phyloP scores from a whole-genome alignment of 2,888 invertebrate species.

The Pollenia amentaria region DNA sequence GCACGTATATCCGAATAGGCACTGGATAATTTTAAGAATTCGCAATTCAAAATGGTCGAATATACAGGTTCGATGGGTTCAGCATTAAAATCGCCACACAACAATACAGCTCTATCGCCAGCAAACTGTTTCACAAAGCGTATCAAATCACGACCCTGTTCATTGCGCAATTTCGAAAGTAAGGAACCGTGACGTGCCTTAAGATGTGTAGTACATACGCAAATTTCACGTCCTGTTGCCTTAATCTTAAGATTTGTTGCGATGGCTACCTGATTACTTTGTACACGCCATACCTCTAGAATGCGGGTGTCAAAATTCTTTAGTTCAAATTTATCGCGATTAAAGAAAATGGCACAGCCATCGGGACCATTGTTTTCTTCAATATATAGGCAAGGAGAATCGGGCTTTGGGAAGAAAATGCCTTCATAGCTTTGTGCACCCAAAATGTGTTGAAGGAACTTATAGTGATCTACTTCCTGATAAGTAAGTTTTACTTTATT shows the following conservation, averaged over 20 bases:
- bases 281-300: constrained; percentile 90
- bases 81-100: constrained; percentile 92
- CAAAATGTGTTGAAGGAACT: constrained; percentile 87
- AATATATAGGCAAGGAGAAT: constrained; percentile 90
- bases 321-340: constrained; percentile 87
- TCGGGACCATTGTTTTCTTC: constrained; percentile 91
- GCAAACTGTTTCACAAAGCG: constrained; percentile 86
- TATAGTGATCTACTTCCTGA: constrained; percentile 91
- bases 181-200: constrained; percentile 90
- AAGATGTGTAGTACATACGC: constrained; percentile 90
- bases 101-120: constrained; percentile 86
- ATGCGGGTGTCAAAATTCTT: constrained; percentile 86
- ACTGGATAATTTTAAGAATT: constrained; percentile 84
- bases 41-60: constrained; percentile 86
- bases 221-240: constrained; percentile 87
- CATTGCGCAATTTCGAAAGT: constrained; percentile 88
- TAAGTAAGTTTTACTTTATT: constrained; percentile 30
- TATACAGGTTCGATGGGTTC: constrained; percentile 90
- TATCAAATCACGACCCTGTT: constrained; percentile 89
- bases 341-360: constrained; percentile 91
- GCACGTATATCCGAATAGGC: constrained; percentile 85
- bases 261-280: constrained; percentile 90
- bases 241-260: constrained; percentile 86
- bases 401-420: constrained; percentile 90
- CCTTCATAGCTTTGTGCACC: constrained; percentile 88